Percentiles rank a stretch among this genome's conserved stretches.
Conservation (phyloP, 2,888 invertebrate species). For the Eilema depressum region DNA sequence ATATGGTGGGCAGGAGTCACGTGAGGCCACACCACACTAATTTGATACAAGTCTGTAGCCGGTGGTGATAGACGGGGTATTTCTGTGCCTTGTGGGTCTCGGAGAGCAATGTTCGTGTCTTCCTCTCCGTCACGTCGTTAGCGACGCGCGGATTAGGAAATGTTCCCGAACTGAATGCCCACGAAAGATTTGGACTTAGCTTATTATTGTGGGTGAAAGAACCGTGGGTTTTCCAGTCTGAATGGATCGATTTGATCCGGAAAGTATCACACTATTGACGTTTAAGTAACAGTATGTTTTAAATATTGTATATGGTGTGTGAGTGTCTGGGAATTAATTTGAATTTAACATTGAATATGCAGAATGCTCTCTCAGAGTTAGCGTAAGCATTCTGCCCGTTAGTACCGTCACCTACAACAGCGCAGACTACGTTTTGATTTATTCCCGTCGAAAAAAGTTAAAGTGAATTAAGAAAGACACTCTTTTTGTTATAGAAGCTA, state of each 20-base stretch:
- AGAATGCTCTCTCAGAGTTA: too few species aligned
- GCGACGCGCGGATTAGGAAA: slow-evolving; percentile 47
- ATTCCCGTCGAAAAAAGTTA: neutral
- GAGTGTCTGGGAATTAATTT: too few species aligned
- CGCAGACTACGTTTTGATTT: neutral
- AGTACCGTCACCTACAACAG: neutral
- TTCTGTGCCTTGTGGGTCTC: slow-evolving; percentile 27
- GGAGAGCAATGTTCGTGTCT: slow-evolving; percentile 45
- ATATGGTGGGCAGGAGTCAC: neutral
- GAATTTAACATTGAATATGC: too few species aligned
- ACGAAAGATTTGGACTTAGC: slow-evolving; percentile 32
- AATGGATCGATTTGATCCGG: too few species aligned
- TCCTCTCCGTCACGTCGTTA: slow-evolving; percentile 55
- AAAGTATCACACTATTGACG: too few species aligned
- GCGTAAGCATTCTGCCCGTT: too few species aligned
- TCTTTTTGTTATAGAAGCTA: neutral
- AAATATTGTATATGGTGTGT: too few species aligned
- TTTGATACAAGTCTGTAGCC: slow-evolving; percentile 5
- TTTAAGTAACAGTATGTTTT: too few species aligned
- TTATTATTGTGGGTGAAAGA: neutral
- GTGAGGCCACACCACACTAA: slow-evolving; percentile 9
- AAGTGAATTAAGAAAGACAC: too few species aligned
- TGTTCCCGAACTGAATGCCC: slow-evolving; percentile 16
- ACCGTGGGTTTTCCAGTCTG: neutral
- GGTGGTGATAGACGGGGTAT: slow-evolving; percentile 41